These are phyloP conservation scores for Notolabrus celidotus DNA, from an alignment of 2,797 vertebrate genomes.

Conservation along the genomic window DNA sequence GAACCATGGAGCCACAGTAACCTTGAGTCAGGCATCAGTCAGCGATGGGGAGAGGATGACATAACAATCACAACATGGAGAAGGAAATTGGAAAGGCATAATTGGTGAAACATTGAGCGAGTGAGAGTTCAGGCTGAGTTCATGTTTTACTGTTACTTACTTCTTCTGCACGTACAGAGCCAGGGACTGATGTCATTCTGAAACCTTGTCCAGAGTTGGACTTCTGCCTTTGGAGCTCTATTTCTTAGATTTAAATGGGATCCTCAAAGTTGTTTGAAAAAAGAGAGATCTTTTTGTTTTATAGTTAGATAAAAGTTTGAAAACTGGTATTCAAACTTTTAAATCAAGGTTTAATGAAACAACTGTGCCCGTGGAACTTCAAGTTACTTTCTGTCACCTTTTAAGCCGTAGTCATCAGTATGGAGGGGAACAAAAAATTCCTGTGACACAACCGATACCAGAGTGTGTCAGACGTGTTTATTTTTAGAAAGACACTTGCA, in stretches of 20 bases:
- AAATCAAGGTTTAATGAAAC: background rate
- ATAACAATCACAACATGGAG: conserved; percentile 19
- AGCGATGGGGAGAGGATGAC: conserved; percentile 25
- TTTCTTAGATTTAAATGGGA: background rate
- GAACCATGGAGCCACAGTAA: background rate
- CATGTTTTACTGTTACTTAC: background rate
- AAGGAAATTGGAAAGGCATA: conserved; percentile 31
- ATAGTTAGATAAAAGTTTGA: background rate
- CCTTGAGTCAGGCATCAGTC: conserved; percentile 35
- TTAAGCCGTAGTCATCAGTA: background rate
- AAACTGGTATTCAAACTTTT: background rate
- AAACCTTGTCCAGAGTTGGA: background rate
- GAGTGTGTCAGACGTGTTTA: conserved; percentile 6
- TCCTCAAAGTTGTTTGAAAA: background rate
- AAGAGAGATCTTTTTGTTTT: background rate
- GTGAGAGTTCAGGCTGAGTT: conserved; percentile 42
- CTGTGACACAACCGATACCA: background rate
- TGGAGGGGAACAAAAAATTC: background rate
- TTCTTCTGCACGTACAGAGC: background rate
- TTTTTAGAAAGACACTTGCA: conserved; percentile 8
- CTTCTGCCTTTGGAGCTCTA: background rate
- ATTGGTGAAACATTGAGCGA: conserved; percentile 23
- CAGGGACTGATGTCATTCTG: background rate
- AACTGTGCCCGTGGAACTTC: too few species aligned
- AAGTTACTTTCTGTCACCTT: background rate